Evolutionary conservation across 2,888 invertebrate species (phyloP).

Genomic region (Deilephila elpenor): DNA sequence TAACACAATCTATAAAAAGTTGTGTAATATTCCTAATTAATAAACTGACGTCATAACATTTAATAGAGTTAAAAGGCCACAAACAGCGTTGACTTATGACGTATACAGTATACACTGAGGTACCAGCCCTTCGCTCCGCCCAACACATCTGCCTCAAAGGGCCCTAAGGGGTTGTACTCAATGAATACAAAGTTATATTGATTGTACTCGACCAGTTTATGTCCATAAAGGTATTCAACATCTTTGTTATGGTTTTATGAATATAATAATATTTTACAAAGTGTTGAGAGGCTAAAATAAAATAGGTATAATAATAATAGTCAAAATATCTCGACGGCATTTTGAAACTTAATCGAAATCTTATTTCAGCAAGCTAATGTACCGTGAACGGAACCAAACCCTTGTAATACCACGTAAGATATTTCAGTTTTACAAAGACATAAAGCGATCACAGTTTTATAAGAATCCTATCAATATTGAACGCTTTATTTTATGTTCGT

Average conservation of each 20-base stretch:
- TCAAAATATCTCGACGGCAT: not conserved
- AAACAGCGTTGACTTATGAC: not conserved
- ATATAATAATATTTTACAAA: not conserved
- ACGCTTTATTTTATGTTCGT: no score
- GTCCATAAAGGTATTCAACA: conserved; percentile 30
- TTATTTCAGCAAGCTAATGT: conserved; percentile 77
- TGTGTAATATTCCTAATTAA: no score
- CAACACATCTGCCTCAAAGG: conserved; percentile 54
- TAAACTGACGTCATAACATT: no score
- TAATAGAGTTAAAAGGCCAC: not conserved
- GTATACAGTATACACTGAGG: conserved; percentile 20
- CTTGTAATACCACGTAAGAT: conserved; percentile 64
- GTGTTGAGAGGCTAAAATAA: no score
- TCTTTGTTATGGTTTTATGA: not conserved
- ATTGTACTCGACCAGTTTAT: conserved; percentile 40
- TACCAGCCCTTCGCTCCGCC: conserved; percentile 33
- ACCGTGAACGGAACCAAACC: conserved; percentile 70
- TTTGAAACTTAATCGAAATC: conserved; percentile 70
- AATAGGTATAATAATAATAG: not conserved
- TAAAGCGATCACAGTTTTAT: not conserved
- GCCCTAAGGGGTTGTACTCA: conserved; percentile 53
- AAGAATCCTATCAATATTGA: not conserved
- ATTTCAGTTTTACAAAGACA: conserved; percentile 46
- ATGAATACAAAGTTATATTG: conserved; percentile 62
- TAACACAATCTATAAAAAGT: no score